These are phyloP conservation scores for Tamandua tetradactyla DNA, from an alignment of 2,797 vertebrate species.

Conservation along the genomic window DNA sequence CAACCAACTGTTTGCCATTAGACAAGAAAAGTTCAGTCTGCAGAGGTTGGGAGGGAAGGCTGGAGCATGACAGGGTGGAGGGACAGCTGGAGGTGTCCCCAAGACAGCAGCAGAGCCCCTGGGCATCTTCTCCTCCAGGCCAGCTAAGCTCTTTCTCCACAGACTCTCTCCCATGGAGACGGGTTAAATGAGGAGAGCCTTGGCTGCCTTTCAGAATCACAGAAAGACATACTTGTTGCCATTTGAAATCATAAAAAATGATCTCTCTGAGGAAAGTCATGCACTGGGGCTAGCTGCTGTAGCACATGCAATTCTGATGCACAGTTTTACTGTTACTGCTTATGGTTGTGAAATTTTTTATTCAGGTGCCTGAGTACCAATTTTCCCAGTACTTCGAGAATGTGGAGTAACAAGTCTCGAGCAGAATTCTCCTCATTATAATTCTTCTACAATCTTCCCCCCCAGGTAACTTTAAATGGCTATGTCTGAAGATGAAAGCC, in stretches of 20 bases:
- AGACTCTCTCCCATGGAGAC: neutral
- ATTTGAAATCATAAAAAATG: slow-evolving; percentile 3
- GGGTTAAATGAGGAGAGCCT: neutral
- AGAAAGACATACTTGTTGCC: neutral
- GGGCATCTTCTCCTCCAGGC: neutral
- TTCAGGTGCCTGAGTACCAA: neutral
- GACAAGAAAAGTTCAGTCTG: neutral
- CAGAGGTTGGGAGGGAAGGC: neutral
- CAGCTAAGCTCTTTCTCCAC: rapidly evolving
- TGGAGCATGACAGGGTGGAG: rapidly evolving
- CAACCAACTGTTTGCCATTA: rapidly evolving
- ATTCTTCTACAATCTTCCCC: neutral
- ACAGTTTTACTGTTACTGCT: neutral
- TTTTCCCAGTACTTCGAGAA: slow-evolving; percentile 1
- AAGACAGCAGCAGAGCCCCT: neutral
- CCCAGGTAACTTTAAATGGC: neutral
- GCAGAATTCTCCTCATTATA: neutral
- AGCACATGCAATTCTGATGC: neutral
- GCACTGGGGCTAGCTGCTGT: neutral
- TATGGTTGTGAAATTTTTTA: neutral
- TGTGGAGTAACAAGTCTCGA: neutral
- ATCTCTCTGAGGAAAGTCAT: neutral
- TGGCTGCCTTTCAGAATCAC: neutral
- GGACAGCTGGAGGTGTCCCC: rapidly evolving
- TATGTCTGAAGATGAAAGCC: neutral